Conservation (phyloP, 2,797 vertebrate species). For the Centroberyx gerrardi region DNA sequence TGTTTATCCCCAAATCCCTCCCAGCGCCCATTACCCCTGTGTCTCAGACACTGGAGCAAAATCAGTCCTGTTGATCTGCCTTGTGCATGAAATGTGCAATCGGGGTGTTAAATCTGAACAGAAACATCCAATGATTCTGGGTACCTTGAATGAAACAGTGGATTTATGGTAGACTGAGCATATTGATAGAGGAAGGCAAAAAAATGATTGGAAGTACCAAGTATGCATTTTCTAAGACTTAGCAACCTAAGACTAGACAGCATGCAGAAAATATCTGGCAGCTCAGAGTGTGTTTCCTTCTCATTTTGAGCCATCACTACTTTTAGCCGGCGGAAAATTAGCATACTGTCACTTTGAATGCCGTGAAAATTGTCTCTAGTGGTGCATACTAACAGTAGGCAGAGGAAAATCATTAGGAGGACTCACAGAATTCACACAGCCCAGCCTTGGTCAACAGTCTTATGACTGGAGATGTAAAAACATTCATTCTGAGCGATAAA, state of each 20-base stretch:
- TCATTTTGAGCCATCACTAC: conserved; percentile 33
- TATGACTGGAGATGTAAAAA: conserved; percentile 9
- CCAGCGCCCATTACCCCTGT: conserved; percentile 54
- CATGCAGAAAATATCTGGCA: conserved; percentile 58
- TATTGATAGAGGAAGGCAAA: conserved; percentile 51
- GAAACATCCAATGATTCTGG: conserved; percentile 32
- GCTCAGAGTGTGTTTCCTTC: conserved; percentile 50
- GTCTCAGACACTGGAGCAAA: conserved; percentile 67
- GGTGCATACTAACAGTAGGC: conserved; percentile 25
- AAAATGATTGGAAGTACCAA: conserved; percentile 51
- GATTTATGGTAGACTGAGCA: conserved; percentile 36
- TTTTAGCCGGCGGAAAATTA: conserved; percentile 34
- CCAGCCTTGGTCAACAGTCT: conserved; percentile 24
- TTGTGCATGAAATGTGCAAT: conserved; percentile 39
- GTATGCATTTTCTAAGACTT: conserved; percentile 27
- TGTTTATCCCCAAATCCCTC: conserved; percentile 55
- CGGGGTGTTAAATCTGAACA: conserved; percentile 35
- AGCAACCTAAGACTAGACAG: conserved; percentile 46
- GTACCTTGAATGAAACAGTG: conserved; percentile 36
- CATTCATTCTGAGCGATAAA: conserved; percentile 16
- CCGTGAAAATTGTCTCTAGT: conserved; percentile 35
- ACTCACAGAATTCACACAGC: conserved; percentile 20
- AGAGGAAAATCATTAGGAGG: conserved; percentile 8
- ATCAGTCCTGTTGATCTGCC: conserved; percentile 57
- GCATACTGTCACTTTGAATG: conserved; percentile 36